Evolutionary conservation across 1,140 invertebrate genomes (phyloP).

Genomic region (Temnothorax longispinosus): DNA sequence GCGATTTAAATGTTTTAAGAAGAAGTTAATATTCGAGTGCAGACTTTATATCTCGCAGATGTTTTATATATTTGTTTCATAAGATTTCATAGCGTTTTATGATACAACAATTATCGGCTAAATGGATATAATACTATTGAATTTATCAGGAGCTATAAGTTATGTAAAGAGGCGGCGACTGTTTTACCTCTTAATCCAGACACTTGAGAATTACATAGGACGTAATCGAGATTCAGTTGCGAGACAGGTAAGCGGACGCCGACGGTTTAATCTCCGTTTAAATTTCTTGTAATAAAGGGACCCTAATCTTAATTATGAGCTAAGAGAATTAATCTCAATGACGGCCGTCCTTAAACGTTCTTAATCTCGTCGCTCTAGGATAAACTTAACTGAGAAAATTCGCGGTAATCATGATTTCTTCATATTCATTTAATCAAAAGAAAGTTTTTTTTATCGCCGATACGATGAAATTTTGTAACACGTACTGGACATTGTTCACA

Average conservation of each 20-base stretch:
- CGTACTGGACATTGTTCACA: neutral
- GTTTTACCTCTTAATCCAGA: constrained; percentile 40
- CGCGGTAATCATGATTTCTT: constrained; percentile 34
- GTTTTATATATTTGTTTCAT: neutral
- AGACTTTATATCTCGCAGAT: neutral
- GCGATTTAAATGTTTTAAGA: neutral
- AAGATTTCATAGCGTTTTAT: neutral
- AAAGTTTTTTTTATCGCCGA: neutral
- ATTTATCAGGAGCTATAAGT: constrained; percentile 13
- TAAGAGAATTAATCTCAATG: constrained; percentile 64
- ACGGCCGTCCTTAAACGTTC: constrained; percentile 53
- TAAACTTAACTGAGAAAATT: constrained; percentile 33
- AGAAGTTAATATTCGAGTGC: neutral
- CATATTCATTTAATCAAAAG: constrained; percentile 38
- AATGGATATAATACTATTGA: neutral
- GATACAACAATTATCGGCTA: neutral
- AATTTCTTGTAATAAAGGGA: constrained; percentile 58
- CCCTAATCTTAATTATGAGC: constrained; percentile 65
- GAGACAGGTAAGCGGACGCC: constrained; percentile 25
- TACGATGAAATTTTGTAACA: neutral
- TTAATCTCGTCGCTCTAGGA: constrained; percentile 48
- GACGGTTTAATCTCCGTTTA: constrained; percentile 60
- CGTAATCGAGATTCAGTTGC: constrained; percentile 52
- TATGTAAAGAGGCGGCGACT: neutral
- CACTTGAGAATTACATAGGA: constrained; percentile 44